Base-by-base conservation (phyloP, 1,140 invertebrate species). In the Heliconius melpomene region DNA sequence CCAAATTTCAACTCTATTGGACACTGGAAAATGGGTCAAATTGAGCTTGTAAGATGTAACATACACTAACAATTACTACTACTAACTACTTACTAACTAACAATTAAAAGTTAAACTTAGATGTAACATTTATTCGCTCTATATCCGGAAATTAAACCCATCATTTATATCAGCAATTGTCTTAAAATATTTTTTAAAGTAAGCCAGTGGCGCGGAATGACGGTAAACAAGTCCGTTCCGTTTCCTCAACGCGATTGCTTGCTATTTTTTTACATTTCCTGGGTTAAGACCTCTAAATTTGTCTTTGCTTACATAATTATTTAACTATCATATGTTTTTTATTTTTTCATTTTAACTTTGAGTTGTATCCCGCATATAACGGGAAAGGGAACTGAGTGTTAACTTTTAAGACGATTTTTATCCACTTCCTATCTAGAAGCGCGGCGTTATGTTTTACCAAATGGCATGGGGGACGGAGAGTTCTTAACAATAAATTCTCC, bases 161-260 rank as follows among this genome's bases (percentile, higher is more conserved):
- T 3, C n/a, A 32, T 66, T 11, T 29, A 16, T 0, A 29, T 66
- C 3, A 29, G 3, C 26, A 29, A 26, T 66, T 77, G 57, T 73
- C 72, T 78, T 78, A 54, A 32, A 16, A 73, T 60, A 11, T 73
- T 78, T 78, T 78, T 78, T 78, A 40, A 32, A 50, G 26, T 66
- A 50, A 73, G 32, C 50, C 66, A 74, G 26, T 77, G 79, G 29
- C 20, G 75, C 79, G 79, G 40, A 77, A n/a, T 46, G 46, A 72
- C 23, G 26, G 26, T 73, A 74, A 74, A 80, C 75, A 18, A 80
- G 77, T 74, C 1, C 8, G 60, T 80, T 80, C 79, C 79, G 72
- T 72, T 80, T 80, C 79, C 79, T 80, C n/a, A 46, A 77, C 71
- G 20, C 52, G 32, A 77, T 80, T 77, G 73, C 74, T 52, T 76